phyloP scores from a whole-genome alignment of 2,113 vertebrate genomes.

The Phyllopteryx taeniolatus region DNA sequence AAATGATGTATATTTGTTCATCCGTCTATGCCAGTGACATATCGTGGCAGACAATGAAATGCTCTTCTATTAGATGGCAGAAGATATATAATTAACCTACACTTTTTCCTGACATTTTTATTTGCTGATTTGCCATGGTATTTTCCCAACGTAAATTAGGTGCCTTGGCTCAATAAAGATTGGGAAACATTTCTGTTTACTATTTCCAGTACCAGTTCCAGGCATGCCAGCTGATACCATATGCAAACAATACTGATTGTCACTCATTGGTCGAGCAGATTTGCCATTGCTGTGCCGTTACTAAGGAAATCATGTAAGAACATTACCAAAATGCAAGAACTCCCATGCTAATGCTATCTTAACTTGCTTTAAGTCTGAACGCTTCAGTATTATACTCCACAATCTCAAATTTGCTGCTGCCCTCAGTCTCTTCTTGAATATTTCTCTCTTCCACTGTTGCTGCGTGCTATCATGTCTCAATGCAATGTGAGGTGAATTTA shows the following conservation, averaged over 20 bases:
- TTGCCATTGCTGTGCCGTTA: background rate
- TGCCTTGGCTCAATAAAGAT: too few species aligned
- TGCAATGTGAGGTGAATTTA: background rate
- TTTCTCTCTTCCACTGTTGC: background rate
- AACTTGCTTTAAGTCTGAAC: background rate
- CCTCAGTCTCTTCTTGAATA: background rate
- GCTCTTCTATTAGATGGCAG: background rate
- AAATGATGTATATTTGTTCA: background rate
- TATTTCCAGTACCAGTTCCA: too few species aligned
- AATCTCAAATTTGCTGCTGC: background rate
- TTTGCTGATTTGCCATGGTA: too few species aligned
- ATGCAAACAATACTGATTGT: too few species aligned
- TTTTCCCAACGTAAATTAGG: too few species aligned
- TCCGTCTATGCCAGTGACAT: background rate
- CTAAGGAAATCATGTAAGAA: background rate
- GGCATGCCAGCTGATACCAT: too few species aligned
- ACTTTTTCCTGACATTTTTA: too few species aligned
- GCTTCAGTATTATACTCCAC: background rate
- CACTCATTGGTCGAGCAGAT: background rate
- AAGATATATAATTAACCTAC: too few species aligned
- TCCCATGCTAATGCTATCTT: background rate
- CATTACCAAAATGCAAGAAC: background rate
- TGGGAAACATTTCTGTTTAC: too few species aligned
- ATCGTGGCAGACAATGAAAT: background rate
- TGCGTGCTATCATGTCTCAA: too few species aligned